Base-by-base conservation (phyloP, 2,113 vertebrate species). In the Halcyon senegalensis region DNA sequence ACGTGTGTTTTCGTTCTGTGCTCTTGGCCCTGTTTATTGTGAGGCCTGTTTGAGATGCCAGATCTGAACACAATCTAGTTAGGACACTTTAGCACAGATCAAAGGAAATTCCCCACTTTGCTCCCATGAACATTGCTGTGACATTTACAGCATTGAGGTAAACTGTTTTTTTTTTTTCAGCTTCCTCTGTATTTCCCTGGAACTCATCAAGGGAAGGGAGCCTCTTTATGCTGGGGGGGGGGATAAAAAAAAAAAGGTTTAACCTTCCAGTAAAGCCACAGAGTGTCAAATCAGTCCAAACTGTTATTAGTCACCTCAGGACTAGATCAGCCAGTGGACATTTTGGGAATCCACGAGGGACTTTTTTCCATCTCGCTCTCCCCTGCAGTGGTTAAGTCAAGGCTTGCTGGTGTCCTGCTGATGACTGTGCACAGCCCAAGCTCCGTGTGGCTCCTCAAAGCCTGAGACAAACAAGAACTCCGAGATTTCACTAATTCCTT, bases 181-280 rank as follows among this genome's bases (percentile, higher is more conserved):
- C 67, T 92, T 83, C 84, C 68, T 75, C 62, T 91, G n/a, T 56
- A 53, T 60, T 95, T 94, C 62, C 13, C 58, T 90, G 89, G 77
- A 95, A 82, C 15, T 31, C 60, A 73, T 15, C 76, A 69, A 87
- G 72, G 27, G 46, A 53, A 75, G 59, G 56, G 59, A 93, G 19
- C 9, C 31, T 91, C 50, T 90, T 74, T 43, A 30, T 37, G 33
- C 35, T 46, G 44, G 23, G 41, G 13, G 8, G 6, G 53, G 14
- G 23, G 37, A 9, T 8, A 13, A 17, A 16, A 16, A 33, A 24
- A 76, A 50, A 37, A 56, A 17, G 20, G 31, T 58, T 59, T 92
- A 93, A 92, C 86, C 89, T 93, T 90, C 90, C 88, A 69, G 83
- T 90, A 79, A 96, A 96, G 66, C 80, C 84, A 66, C 73, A 78